Evolutionary conservation across 2,797 vertebrate genomes (phyloP).

Genomic region (Hirundo rustica): DNA sequence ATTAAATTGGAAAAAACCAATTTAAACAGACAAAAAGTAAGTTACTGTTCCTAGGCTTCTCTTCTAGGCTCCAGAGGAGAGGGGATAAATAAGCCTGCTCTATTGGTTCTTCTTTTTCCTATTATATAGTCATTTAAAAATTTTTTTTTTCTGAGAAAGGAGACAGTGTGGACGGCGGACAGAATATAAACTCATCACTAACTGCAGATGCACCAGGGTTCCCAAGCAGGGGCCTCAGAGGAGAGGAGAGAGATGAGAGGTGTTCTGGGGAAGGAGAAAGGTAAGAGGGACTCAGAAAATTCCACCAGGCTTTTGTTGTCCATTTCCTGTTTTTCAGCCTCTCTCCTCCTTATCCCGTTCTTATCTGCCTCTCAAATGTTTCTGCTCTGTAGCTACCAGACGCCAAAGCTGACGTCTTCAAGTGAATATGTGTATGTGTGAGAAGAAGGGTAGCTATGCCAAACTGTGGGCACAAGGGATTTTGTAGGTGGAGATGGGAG

Average conservation of each 20-base stretch:
- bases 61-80: background rate
- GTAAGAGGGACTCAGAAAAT: background rate
- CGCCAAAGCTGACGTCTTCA: slow-evolving; percentile 1
- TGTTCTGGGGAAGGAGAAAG: background rate
- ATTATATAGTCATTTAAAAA: background rate
- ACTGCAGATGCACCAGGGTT: background rate
- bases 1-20: background rate
- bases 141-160: background rate
- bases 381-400: background rate
- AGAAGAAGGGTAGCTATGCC: background rate
- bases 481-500: background rate
- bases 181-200: background rate
- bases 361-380: slow-evolving; percentile 37
- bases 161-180: background rate
- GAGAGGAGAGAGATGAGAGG: background rate
- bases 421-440: background rate
- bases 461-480: background rate
- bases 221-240: background rate
- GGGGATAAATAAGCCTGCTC: background rate
- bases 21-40: background rate
- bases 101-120: background rate
- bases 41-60: background rate
- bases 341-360: background rate
- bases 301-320: background rate
- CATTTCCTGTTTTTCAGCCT: background rate